Conservation (phyloP, 2,113 vertebrate species). For the Halcyon senegalensis region DNA sequence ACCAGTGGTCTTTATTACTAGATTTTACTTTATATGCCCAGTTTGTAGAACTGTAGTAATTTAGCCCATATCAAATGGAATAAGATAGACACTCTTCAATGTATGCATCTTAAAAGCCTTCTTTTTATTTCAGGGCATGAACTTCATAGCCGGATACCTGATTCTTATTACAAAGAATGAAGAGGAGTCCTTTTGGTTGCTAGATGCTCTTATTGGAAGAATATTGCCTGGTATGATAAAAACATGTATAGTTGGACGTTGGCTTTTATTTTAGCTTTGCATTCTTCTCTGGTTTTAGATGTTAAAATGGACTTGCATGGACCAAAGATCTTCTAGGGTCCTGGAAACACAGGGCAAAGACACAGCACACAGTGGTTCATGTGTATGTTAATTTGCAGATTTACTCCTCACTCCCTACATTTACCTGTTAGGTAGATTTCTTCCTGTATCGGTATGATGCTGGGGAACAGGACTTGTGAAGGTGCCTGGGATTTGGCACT, state of each 20-base stretch:
- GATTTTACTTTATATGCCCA: background rate
- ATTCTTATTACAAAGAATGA: slow-evolving; percentile 92
- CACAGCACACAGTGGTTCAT: background rate
- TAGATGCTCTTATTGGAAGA: slow-evolving; percentile 89
- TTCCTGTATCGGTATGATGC: background rate
- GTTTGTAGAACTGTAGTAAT: background rate
- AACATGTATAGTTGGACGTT: background rate
- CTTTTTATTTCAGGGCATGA: slow-evolving; percentile 89
- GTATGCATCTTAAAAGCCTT: background rate
- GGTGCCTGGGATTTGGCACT: background rate
- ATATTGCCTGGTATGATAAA: slow-evolving; percentile 90
- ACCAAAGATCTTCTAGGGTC: background rate
- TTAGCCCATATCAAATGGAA: background rate
- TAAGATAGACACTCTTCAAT: background rate
- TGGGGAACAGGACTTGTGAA: background rate
- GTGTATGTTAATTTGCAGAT: background rate
- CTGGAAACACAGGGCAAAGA: background rate
- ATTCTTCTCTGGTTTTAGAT: background rate
- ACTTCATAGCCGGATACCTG: slow-evolving; percentile 94
- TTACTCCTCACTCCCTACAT: background rate
- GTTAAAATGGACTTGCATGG: background rate
- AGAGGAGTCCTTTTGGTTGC: slow-evolving; percentile 93
- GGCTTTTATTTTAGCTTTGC: background rate
- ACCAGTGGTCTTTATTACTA: background rate
- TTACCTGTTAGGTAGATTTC: background rate